Base-by-base conservation (phyloP, 2,113 vertebrate species). In the Hylia prasina region DNA sequence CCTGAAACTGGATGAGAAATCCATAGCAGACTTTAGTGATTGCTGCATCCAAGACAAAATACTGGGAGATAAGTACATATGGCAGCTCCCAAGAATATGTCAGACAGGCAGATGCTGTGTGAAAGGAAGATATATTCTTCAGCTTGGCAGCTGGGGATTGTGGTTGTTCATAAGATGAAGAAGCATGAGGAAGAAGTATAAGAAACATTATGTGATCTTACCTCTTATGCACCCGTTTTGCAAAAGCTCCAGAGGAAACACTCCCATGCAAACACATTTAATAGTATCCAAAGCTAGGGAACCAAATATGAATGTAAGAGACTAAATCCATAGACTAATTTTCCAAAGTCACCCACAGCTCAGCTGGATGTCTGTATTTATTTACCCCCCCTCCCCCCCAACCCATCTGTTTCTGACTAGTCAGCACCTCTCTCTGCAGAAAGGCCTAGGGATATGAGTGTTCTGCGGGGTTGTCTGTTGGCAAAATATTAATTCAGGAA, bases 341-440 rank as follows among this genome's bases (percentile, higher is more conserved):
- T 90, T 81, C 69, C 56, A 57, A 77, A 90, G 42, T 82, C 90
- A 88, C 35, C 66, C n/a, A 73, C 11, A 16, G 24, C 60, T 94
- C 64, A 48, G 71, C 54, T 86, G 69, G 48, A 81, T 87, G 37
- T 63, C 79, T 94, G 76, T 40, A 60, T 77, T 93, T 92, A 78
- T 92, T 93, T 79, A 92, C 30, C 48, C 50, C 33, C 6, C 8
- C 3, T 35, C 17, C 7, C 15, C 1, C 10, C 20, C 30, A 71
- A 17, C 60, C 66, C 79, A 92, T 96, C 82, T 93, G 79, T 58
- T 94, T 73, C 63, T 92, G 71, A 33, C n/a, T 82, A 96, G 63
- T 80, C 76, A 90, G 63, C 63, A 75, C 39, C 6, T 44, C 68
- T 22, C 31, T 3, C 3, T 2, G 3, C 19, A 81, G 79, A 94